These are phyloP conservation scores for Mastigias papua DNA, from an alignment of 30 jellyfish, hydroid and myxozoan species.

Conservation along the genomic window DNA sequence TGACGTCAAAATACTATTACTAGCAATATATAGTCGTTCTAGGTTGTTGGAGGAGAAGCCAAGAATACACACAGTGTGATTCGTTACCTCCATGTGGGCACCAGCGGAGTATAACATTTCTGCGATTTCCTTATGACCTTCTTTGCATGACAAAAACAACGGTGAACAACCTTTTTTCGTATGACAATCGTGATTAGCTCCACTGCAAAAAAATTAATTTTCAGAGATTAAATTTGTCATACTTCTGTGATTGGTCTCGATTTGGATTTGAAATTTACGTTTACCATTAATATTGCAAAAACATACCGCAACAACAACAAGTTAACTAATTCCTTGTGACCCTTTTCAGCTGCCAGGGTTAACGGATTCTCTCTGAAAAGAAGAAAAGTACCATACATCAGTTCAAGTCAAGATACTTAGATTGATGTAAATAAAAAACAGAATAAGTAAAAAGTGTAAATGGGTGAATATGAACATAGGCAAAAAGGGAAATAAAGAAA, in stretches of 20 bases:
- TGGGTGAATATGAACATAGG: not conserved
- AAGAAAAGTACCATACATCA: too few species aligned
- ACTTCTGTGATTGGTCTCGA: too few species aligned
- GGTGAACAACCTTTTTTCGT: constrained; percentile 99
- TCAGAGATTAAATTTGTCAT: too few species aligned
- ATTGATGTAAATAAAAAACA: too few species aligned
- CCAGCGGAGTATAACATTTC: constrained; percentile 77
- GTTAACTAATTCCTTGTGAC: constrained; percentile 84
- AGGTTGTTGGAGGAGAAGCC: not conserved
- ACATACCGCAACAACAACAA: constrained; percentile 69
- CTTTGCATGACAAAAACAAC: constrained; percentile 91
- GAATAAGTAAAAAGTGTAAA: too few species aligned
- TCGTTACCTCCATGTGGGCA: constrained; percentile 84
- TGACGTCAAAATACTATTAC: too few species aligned
- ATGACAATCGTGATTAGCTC: constrained; percentile 96
- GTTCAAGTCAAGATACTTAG: too few species aligned
- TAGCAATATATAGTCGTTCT: too few species aligned
- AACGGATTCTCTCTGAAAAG: constrained; percentile 91
- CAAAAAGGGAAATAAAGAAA: too few species aligned
- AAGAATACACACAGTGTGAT: not conserved
- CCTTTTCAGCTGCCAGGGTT: constrained; percentile 97
- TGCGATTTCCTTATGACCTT: constrained; percentile 96
- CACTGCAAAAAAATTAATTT: constrained; percentile 62
- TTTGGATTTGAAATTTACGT: too few species aligned
- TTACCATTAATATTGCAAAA: too few species aligned